These are phyloP conservation scores for Falco berigora DNA, from an alignment of 2,797 vertebrate species.

Conservation along the genomic window DNA sequence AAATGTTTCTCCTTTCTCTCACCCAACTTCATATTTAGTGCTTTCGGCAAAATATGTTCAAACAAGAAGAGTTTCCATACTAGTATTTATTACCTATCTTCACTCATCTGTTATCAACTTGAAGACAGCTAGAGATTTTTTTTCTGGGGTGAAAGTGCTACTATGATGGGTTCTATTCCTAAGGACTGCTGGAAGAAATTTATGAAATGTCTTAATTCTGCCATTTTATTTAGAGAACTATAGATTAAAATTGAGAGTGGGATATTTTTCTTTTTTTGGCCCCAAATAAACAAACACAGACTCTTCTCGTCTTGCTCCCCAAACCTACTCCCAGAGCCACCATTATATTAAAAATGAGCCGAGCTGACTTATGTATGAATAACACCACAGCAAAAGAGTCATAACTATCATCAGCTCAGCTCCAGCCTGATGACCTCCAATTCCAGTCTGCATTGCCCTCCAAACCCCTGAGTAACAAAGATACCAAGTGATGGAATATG, in stretches of 20 bases:
- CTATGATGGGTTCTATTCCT: background rate
- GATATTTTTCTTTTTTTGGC: background rate
- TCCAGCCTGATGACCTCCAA: background rate
- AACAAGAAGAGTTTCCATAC: conserved; percentile 19
- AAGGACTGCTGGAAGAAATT: background rate
- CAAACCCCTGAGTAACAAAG: background rate
- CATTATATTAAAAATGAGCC: background rate
- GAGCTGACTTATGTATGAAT: background rate
- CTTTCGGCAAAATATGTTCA: conserved; percentile 27
- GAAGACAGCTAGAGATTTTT: background rate
- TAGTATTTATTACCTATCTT: conserved; percentile 17
- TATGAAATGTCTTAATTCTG: background rate
- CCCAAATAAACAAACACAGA: background rate
- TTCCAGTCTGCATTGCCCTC: background rate
- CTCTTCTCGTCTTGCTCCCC: background rate
- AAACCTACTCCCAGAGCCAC: background rate
- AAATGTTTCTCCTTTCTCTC: background rate
- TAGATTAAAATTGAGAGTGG: background rate
- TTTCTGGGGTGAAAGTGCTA: background rate
- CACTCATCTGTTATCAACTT: background rate
- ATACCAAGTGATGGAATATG: no score
- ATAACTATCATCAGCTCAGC: background rate
- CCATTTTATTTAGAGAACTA: background rate
- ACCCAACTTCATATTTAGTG: background rate
- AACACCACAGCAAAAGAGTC: background rate